Conservation (phyloP, 1,140 invertebrate genomes). For the Drosophila kepulauana region DNA sequence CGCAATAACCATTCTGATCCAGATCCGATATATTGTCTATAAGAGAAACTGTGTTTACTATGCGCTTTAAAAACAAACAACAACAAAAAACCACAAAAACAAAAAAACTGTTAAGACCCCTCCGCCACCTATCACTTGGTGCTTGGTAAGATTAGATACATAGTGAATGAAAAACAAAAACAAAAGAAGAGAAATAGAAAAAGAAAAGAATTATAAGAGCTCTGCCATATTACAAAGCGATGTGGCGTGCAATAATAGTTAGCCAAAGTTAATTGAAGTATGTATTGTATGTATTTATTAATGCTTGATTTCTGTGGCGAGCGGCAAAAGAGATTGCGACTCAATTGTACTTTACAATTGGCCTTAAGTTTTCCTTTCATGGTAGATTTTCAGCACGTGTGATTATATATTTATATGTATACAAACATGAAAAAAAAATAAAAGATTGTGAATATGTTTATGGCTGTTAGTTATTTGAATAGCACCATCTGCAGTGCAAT, state of each 20-base stretch:
- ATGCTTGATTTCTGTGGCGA: constrained; percentile 43
- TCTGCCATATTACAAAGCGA: constrained; percentile 22
- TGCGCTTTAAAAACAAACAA: constrained; percentile 17
- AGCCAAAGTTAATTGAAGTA: constrained; percentile 75
- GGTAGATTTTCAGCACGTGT: constrained; percentile 72
- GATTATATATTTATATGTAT: constrained; percentile 61
- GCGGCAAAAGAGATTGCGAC: constrained; percentile 28
- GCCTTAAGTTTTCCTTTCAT: constrained; percentile 54
- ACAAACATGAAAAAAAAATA: constrained; percentile 36
- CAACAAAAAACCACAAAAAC: constrained; percentile 7
- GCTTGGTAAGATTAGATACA: constrained; percentile 71
- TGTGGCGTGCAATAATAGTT: constrained; percentile 77
- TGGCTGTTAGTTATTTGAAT: background rate
- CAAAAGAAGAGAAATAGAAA: background rate
- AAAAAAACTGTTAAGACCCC: constrained; percentile 60
- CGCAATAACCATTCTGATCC: constrained; percentile 63
- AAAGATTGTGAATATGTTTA: constrained; percentile 19
- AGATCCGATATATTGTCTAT: constrained; percentile 37
- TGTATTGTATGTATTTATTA: constrained; percentile 53
- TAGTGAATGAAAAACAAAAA: constrained; percentile 28
- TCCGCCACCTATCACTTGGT: constrained; percentile 65
- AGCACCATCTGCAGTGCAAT: constrained; percentile 14
- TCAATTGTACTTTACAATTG: constrained; percentile 56
- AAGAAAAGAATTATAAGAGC: constrained; percentile 18
- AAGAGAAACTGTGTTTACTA: constrained; percentile 35